Evolutionary conservation across 2,888 invertebrate species (phyloP).

Genomic region (Apotomis betuletana): DNA sequence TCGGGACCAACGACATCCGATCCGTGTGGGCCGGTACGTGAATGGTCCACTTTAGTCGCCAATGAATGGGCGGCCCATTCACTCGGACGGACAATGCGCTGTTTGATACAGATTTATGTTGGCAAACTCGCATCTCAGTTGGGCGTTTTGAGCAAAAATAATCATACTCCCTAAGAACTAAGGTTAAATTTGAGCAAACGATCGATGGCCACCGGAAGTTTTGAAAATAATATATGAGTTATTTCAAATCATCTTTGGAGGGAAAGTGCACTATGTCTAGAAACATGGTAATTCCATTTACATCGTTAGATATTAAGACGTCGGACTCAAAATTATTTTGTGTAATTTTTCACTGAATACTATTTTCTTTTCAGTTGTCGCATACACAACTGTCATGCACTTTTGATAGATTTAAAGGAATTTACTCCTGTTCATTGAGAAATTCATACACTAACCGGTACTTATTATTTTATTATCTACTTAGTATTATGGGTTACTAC

Average conservation of each 20-base stretch:
- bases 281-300: background rate
- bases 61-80: slow-evolving; percentile 62
- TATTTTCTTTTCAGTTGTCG: background rate
- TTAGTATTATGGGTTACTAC: background rate
- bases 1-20: slow-evolving; percentile 49
- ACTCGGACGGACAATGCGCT: slow-evolving; percentile 46
- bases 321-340: background rate
- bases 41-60: slow-evolving; percentile 58
- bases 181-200: background rate
- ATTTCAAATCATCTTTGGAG: background rate
- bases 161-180: background rate
- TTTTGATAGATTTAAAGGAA: slow-evolving; percentile 1
- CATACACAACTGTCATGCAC: background rate
- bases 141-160: background rate
- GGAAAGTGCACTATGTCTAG: background rate
- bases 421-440: slow-evolving; percentile 6
- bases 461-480: background rate
- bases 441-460: background rate
- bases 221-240: background rate
- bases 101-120: slow-evolving; percentile 44
- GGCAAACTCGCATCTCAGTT: slow-evolving; percentile 17
- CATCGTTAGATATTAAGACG: background rate
- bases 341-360: background rate
- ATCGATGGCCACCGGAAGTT: background rate
- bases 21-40: slow-evolving; percentile 59